Evolutionary conservation across 2,888 invertebrate genomes (phyloP).

Genomic region (Neuroscelio doddi): DNA sequence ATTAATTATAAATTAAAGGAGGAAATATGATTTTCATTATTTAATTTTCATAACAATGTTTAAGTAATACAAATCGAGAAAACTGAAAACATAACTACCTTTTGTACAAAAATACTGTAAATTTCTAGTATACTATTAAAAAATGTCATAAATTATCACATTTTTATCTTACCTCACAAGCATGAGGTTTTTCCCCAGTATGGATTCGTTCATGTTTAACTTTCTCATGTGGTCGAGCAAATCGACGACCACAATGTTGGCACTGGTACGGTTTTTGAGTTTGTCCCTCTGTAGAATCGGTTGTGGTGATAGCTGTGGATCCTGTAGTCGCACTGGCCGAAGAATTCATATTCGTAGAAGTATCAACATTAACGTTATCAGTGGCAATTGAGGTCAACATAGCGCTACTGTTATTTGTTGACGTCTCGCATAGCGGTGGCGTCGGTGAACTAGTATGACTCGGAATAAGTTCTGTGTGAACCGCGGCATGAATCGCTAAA

Average conservation of each 20-base stretch:
- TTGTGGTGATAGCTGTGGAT: conserved; percentile 1
- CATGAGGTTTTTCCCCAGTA: conserved; percentile 86
- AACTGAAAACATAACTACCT: too few species aligned
- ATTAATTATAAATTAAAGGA: too few species aligned
- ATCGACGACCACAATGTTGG: conserved; percentile 81
- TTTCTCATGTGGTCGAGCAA: conserved; percentile 84
- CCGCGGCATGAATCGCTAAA: conserved; percentile 82
- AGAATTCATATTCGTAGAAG: conserved; percentile 25
- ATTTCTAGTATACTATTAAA: too few species aligned
- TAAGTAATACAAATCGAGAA: too few species aligned
- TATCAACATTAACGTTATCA: background rate
- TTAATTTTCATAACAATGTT: background rate
- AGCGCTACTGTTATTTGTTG: conserved; percentile 14
- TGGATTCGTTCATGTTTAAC: conserved; percentile 90
- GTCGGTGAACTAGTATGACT: conserved; percentile 54
- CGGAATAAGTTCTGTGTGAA: conserved; percentile 74
- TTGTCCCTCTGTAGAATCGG: conserved; percentile 23
- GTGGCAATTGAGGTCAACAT: background rate
- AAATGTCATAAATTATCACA: too few species aligned
- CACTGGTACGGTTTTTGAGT: conserved; percentile 78
- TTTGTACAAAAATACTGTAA: too few species aligned
- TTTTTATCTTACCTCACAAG: conserved; percentile 78
- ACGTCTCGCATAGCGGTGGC: conserved; percentile 23
- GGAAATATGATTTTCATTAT: conserved; percentile 5
- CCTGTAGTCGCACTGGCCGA: background rate